phyloP scores from a whole-genome alignment of 1,140 invertebrate species.

The Melipona quadrifasciata region DNA sequence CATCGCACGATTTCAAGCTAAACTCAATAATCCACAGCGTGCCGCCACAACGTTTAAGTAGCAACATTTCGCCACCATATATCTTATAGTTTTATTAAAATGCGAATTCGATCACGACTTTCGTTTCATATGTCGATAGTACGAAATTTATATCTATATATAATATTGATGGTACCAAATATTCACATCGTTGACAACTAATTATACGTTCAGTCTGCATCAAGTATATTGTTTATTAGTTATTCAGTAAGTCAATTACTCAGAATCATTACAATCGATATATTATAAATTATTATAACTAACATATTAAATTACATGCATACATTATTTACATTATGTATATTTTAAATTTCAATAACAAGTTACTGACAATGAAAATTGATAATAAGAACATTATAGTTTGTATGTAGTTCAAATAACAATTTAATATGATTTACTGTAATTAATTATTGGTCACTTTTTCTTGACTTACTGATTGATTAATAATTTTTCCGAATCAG shows the following conservation, averaged over 20 bases:
- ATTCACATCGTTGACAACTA: slow-evolving; percentile 21
- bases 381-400: background rate
- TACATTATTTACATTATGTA: slow-evolving; percentile 5
- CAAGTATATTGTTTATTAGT: slow-evolving; percentile 1
- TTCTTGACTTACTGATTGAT: slow-evolving; percentile 32
- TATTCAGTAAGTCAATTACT: slow-evolving; percentile 24
- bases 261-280: background rate
- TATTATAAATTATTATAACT: slow-evolving; percentile 16
- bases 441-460: slow-evolving; percentile 15
- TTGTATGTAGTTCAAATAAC: background rate
- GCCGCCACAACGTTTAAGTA: slow-evolving; percentile 40
- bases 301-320: slow-evolving; percentile 7
- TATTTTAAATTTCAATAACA: background rate
- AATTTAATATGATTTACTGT: background rate
- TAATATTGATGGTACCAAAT: slow-evolving; percentile 12
- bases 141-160: slow-evolving; percentile 22
- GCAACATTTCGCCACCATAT: slow-evolving; percentile 36
- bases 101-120: slow-evolving; percentile 27
- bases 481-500: slow-evolving; percentile 11
- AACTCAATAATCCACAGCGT: slow-evolving; percentile 49
- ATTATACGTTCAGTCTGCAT: slow-evolving; percentile 41
- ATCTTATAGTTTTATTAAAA: slow-evolving; percentile 34
- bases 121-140: slow-evolving; percentile 12
- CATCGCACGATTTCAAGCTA: slow-evolving; percentile 47
- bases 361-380: background rate